These are phyloP conservation scores for Drosophila koepferae DNA, from an alignment of 2,888 invertebrate genomes.

Conservation along the genomic window DNA sequence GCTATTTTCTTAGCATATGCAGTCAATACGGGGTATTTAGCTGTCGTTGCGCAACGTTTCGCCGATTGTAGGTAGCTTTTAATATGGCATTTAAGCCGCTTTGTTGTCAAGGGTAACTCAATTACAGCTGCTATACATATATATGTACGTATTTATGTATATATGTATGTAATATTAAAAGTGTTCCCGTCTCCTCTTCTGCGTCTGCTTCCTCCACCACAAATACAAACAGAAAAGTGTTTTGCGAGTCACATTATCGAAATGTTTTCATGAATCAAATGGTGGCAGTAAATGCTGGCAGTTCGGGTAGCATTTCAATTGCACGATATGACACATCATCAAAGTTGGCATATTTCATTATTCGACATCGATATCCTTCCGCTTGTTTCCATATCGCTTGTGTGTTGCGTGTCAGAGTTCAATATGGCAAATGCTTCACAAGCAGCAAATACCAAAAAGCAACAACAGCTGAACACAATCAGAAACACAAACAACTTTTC, in stretches of 20 bases:
- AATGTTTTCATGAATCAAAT: slow-evolving; percentile 74
- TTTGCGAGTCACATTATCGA: slow-evolving; percentile 52
- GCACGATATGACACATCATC: slow-evolving; percentile 76
- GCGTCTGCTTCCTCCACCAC: not conserved
- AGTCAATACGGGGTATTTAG: slow-evolving; percentile 9
- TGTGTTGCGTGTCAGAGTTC: slow-evolving; percentile 78
- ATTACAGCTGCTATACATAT: slow-evolving; percentile 39
- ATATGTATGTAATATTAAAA: not conserved
- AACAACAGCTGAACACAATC: slow-evolving; percentile 47
- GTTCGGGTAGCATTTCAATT: slow-evolving; percentile 68
- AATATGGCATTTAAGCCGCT: slow-evolving; percentile 70
- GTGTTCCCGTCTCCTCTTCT: not conserved
- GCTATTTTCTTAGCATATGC: slow-evolving; percentile 56
- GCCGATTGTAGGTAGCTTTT: slow-evolving; percentile 57
- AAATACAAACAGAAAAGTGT: not conserved
- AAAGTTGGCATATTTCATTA: slow-evolving; percentile 79
- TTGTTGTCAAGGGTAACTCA: slow-evolving; percentile 68
- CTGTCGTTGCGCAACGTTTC: not conserved
- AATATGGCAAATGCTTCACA: slow-evolving; percentile 57
- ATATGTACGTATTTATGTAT: not conserved
- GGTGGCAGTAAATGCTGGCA: slow-evolving; percentile 20
- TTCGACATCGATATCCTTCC: slow-evolving; percentile 61
- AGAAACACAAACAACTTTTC: slow-evolving; percentile 76
- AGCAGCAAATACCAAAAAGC: slow-evolving; percentile 20
- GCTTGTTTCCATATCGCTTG: slow-evolving; percentile 29